A percentile compares a stretch with the other conserved stretches of the same genome.
Evolutionary conservation across 2,888 invertebrate genomes (phyloP).

Genomic region (Epistrophella euchroma): DNA sequence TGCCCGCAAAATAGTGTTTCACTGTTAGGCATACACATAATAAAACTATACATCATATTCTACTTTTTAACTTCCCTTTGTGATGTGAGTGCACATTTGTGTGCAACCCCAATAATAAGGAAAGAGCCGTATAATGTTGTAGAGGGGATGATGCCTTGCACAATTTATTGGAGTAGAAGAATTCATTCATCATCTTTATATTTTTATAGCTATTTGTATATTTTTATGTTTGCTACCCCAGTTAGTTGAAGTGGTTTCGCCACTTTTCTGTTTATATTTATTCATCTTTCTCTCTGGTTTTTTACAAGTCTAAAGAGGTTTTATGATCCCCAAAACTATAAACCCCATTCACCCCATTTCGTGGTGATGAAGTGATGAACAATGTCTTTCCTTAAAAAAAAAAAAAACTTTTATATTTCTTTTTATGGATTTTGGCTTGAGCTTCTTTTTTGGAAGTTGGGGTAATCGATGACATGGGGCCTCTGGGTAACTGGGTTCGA

Average conservation of each 20-base stretch:
- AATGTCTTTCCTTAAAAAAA: conserved; percentile 35
- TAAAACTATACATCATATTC: conserved; percentile 16
- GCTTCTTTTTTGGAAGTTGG: conserved; percentile 15
- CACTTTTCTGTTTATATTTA: conserved; percentile 56
- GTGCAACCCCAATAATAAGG: conserved; percentile 32
- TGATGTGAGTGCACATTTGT: conserved; percentile 1
- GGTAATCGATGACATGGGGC: neutral
- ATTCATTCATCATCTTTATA: conserved; percentile 65
- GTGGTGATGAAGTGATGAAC: conserved; percentile 10
- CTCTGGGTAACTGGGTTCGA: conserved; percentile 21
- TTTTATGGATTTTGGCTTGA: conserved; percentile 41
- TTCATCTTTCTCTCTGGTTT: conserved; percentile 13
- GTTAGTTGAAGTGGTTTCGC: conserved; percentile 62
- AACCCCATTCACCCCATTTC: conserved; percentile 25
- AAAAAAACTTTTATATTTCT: conserved; percentile 24
- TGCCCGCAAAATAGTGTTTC: conserved; percentile 39
- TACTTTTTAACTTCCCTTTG: conserved; percentile 5
- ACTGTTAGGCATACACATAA: conserved; percentile 6
- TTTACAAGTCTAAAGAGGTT: conserved; percentile 38
- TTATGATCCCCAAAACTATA: conserved; percentile 24
- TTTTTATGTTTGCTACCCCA: conserved; percentile 46
- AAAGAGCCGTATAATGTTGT: neutral
- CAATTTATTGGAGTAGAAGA: conserved; percentile 70
- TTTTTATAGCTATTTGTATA: conserved; percentile 10
- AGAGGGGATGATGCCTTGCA: conserved; percentile 40